Conservation (phyloP, 2,888 invertebrate genomes). For the Microdon myrmicae region DNA sequence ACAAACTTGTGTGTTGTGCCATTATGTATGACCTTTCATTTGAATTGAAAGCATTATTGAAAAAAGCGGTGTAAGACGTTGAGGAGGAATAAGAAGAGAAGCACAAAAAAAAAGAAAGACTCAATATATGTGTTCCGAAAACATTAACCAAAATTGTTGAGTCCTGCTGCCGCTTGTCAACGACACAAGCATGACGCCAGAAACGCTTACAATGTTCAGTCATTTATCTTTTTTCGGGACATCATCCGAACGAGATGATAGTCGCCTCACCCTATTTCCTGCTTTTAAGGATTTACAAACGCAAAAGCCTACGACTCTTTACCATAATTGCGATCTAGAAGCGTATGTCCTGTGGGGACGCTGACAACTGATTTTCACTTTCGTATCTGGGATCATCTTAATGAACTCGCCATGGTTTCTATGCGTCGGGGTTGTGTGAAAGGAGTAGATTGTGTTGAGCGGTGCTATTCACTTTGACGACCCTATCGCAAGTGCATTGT, state of each 20-base stretch:
- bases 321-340: conserved; percentile 19
- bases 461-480: conserved; percentile 39
- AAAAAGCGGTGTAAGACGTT: too few relatives aligned
- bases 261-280: conserved; percentile 12
- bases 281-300: conserved; percentile 28
- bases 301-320: conserved; percentile 22
- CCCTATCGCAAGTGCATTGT: conserved; percentile 30
- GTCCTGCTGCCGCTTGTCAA: conserved; percentile 42
- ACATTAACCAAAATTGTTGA: conserved; percentile 40
- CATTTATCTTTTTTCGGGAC: conserved; percentile 45
- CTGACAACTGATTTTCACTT: too few relatives aligned
- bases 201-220: conserved; percentile 36
- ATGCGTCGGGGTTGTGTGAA: too few relatives aligned
- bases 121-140: conserved; percentile 1
- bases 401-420: conserved; percentile 36
- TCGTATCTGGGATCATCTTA: conserved; percentile 22
- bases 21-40: conserved; percentile 47
- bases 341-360: not conserved
- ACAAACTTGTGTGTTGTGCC: conserved; percentile 24
- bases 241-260: conserved; percentile 27
- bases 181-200: conserved; percentile 28
- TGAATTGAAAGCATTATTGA: conserved; percentile 11
- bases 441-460: conserved; percentile 9
- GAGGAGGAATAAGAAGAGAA: too few relatives aligned
- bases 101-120: conserved; percentile 1